Conservation (phyloP, 2,888 invertebrate species). For the Dryobotodes eremita region DNA sequence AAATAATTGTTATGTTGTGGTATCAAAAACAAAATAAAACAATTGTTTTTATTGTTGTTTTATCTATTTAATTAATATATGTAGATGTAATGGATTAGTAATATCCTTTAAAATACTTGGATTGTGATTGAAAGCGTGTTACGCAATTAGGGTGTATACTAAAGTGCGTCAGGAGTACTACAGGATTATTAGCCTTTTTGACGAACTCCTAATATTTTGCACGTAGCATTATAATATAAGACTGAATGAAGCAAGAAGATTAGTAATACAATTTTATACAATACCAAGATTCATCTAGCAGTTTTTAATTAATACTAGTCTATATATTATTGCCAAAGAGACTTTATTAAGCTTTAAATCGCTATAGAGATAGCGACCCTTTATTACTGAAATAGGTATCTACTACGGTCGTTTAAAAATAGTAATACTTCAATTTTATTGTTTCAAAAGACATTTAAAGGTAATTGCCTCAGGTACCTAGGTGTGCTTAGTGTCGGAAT, state of each 20-base stretch:
- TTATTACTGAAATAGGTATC: constrained; percentile 4
- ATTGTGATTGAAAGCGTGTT: neutral
- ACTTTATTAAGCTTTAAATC: neutral
- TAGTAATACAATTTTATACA: neutral
- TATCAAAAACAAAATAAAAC: no score
- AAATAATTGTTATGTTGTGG: no score
- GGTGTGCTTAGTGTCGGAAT: neutral
- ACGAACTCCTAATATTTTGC: neutral
- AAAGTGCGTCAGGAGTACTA: no score
- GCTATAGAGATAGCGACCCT: neutral
- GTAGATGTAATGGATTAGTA: neutral
- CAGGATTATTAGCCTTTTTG: neutral
- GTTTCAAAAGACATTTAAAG: constrained; percentile 8
- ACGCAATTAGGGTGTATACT: neutral
- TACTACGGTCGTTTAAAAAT: neutral
- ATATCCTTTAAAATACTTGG: neutral
- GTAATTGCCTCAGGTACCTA: constrained; percentile 22
- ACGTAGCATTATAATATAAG: neutral
- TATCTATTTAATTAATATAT: neutral
- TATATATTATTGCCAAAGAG: neutral
- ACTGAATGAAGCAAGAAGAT: constrained; percentile 2
- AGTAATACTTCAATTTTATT: constrained; percentile 25
- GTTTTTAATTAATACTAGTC: neutral
- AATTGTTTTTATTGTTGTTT: neutral
- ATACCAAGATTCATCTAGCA: neutral